phyloP scores from a whole-genome alignment of 2,888 invertebrate genomes.

The Ectemnius cavifrons region DNA sequence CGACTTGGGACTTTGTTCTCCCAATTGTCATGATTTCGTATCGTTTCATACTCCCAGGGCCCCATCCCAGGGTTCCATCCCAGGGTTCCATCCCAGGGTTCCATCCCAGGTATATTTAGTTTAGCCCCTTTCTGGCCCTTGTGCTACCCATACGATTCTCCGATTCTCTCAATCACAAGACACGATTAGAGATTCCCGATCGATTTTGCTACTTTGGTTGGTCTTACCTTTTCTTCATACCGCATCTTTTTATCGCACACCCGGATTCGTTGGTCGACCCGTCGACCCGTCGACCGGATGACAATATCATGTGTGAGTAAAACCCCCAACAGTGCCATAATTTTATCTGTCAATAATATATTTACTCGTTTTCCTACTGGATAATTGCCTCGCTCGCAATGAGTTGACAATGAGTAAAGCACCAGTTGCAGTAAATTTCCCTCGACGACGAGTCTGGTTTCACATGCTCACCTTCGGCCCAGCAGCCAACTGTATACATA shows the following conservation, averaged over 20 bases:
- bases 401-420: conserved; percentile 10
- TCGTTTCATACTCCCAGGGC: neutral
- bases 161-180: no score
- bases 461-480: no score
- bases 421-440: neutral
- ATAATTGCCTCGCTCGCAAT: conserved; percentile 32
- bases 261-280: conserved; percentile 76
- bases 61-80: neutral
- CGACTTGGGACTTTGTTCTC: neutral
- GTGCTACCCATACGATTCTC: neutral
- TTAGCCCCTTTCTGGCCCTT: neutral
- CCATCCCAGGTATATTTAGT: neutral
- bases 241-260: conserved; percentile 75
- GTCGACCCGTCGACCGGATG: conserved; percentile 66
- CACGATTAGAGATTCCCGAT: no score
- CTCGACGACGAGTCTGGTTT: conserved; percentile 3
- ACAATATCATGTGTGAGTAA: conserved; percentile 76
- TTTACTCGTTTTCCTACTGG: conserved; percentile 23
- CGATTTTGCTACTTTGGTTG: no score
- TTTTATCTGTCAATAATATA: conserved; percentile 54
- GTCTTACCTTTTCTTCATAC: conserved; percentile 28
- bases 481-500: no score
- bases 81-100: neutral
- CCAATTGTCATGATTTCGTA: neutral
- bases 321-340: conserved; percentile 65